Evolutionary conservation across 2,113 vertebrate species (phyloP).

Genomic region (Myotis lucifugus): DNA sequence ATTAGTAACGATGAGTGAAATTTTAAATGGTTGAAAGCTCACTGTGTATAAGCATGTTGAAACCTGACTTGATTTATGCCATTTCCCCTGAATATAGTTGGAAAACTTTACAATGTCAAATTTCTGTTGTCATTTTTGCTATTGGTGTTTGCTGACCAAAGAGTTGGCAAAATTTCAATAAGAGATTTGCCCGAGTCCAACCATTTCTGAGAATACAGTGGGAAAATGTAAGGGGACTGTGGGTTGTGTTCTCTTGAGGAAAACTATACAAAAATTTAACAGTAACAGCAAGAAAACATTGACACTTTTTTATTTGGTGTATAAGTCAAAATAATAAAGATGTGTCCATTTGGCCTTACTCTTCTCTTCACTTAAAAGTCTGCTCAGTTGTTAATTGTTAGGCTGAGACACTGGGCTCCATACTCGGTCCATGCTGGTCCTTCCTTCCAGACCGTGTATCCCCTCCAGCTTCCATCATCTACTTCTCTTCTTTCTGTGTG

Average conservation of each 20-base stretch:
- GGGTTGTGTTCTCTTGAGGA: neutral
- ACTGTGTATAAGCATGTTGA: slow-evolving; percentile 21
- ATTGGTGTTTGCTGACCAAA: neutral
- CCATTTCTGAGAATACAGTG: neutral
- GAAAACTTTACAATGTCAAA: neutral
- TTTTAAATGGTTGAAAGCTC: slow-evolving; percentile 31
- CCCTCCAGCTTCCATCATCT: fast-evolving
- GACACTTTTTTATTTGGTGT: neutral
- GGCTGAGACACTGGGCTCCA: fast-evolving
- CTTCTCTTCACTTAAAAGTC: neutral
- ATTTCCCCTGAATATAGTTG: neutral
- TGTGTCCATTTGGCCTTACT: neutral
- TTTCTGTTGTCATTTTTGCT: neutral
- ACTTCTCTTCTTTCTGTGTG: neutral
- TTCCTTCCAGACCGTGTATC: fast-evolving
- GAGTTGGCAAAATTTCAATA: neutral
- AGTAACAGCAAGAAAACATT: neutral
- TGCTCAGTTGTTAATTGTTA: neutral
- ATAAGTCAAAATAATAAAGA: neutral
- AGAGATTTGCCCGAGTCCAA: neutral
- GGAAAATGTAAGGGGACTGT: neutral
- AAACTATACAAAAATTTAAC: neutral
- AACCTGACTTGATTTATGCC: slow-evolving; percentile 45
- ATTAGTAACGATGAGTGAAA: slow-evolving; percentile 66
- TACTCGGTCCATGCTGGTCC: neutral